Conservation (phyloP, 1,140 invertebrate species). For the Heliothis subflexa region DNA sequence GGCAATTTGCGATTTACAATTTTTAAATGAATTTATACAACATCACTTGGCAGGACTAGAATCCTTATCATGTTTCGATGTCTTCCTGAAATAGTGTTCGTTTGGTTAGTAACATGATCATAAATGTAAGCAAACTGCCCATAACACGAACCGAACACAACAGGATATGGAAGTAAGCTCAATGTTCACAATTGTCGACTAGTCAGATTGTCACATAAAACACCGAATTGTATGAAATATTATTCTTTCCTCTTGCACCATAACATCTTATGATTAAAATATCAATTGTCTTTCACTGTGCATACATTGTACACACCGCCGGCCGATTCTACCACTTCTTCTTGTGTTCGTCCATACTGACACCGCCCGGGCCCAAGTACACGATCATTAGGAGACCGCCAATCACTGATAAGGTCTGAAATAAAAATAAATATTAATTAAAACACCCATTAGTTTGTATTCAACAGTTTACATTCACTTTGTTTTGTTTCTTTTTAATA, state of each 20-base stretch:
- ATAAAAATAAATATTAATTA: neutral
- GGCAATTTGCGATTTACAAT: constrained; percentile 3
- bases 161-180: constrained; percentile 46
- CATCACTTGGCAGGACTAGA: constrained; percentile 22
- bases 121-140: constrained; percentile 22
- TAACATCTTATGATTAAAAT: constrained; percentile 57
- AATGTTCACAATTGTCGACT: constrained; percentile 42
- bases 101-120: too few relatives aligned
- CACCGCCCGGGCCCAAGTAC: constrained; percentile 98
- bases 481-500: too few relatives aligned
- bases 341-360: constrained; percentile 99
- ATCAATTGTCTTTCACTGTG: constrained; percentile 60
- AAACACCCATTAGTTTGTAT: neutral
- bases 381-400: constrained; percentile 99
- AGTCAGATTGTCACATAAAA: constrained; percentile 50
- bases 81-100: neutral
- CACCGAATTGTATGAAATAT: constrained; percentile 46
- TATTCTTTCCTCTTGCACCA: constrained; percentile 53
- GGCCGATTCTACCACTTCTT: constrained; percentile 95
- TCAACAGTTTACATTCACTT: neutral
- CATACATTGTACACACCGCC: constrained; percentile 40
- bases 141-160: constrained; percentile 16
- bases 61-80: constrained; percentile 15
- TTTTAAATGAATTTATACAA: constrained; percentile 25
- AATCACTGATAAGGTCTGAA: constrained; percentile 98